These are phyloP conservation scores for Trachelus troglodyta DNA, from an alignment of 2,888 invertebrate genomes.

Conservation along the genomic window DNA sequence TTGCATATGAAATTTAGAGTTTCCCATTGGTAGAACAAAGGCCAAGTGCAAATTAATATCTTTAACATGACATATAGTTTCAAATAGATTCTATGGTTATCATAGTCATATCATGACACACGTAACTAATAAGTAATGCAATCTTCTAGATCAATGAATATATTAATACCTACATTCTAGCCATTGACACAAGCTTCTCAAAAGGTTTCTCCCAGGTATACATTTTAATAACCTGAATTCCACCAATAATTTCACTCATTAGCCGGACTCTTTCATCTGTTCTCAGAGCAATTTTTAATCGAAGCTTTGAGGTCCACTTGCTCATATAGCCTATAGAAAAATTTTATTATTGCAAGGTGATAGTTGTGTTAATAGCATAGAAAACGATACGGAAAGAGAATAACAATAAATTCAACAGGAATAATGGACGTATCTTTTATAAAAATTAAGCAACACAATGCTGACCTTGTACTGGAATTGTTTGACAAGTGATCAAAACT, in stretches of 20 bases:
- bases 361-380: too few relatives aligned
- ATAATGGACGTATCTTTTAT: background rate
- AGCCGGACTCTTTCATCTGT: conserved; percentile 81
- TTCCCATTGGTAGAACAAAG: background rate
- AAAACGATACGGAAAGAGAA: background rate
- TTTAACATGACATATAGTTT: background rate
- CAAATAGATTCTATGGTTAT: background rate
- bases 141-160: background rate
- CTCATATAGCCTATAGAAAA: conserved; percentile 65
- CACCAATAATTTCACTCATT: conserved; percentile 84
- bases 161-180: conserved; percentile 72
- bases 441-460: background rate
- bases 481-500: conserved; percentile 69
- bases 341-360: background rate
- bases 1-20: background rate
- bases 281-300: conserved; percentile 66
- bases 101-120: background rate
- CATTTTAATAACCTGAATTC: conserved; percentile 88
- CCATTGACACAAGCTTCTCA: conserved; percentile 73
- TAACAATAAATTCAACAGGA: background rate
- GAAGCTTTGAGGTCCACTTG: conserved; percentile 64
- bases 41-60: background rate
- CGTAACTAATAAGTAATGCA: background rate
- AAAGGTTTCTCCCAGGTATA: conserved; percentile 88
- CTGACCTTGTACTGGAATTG: conserved; percentile 69